Percentiles rank a stretch among this genome's conserved stretches.
phyloP scores from a whole-genome alignment of 2,113 vertebrate genomes.

The Salvelinus namaycush region DNA sequence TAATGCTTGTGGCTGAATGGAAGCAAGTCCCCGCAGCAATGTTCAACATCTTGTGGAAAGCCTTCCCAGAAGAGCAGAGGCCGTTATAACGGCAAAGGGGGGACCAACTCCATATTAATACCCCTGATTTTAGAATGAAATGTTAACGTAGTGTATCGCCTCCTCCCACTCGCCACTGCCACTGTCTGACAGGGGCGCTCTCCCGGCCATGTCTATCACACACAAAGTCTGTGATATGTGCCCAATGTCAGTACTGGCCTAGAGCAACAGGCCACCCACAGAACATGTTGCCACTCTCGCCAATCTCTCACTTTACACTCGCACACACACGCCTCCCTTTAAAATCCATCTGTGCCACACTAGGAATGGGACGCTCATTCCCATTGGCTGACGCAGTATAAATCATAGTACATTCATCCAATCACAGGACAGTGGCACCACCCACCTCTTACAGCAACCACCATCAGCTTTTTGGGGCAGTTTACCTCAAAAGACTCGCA shows the following conservation, averaged over 20 bases:
- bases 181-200: slow-evolving; percentile 47
- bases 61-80: too few species aligned
- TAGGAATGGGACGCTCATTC: slow-evolving; percentile 31
- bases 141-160: not conserved
- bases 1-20: too few species aligned
- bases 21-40: too few species aligned
- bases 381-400: slow-evolving; percentile 16
- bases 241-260: slow-evolving; percentile 47
- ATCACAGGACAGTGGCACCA: not conserved
- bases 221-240: slow-evolving; percentile 48
- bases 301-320: not conserved
- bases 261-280: slow-evolving; percentile 25
- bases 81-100: too few species aligned
- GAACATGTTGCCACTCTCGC: slow-evolving; percentile 10
- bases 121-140: too few species aligned
- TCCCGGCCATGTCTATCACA: slow-evolving; percentile 35
- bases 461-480: slow-evolving; percentile 41
- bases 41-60: too few species aligned
- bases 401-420: slow-evolving; percentile 19
- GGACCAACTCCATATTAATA: too few species aligned
- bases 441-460: slow-evolving; percentile 1
- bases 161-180: too few species aligned
- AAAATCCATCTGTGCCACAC: slow-evolving; percentile 36
- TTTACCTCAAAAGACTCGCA: slow-evolving; percentile 31
- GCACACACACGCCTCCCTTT: slow-evolving; percentile 1